Conservation (phyloP, 2,797 vertebrate genomes). For the Aldrovandia affinis region DNA sequence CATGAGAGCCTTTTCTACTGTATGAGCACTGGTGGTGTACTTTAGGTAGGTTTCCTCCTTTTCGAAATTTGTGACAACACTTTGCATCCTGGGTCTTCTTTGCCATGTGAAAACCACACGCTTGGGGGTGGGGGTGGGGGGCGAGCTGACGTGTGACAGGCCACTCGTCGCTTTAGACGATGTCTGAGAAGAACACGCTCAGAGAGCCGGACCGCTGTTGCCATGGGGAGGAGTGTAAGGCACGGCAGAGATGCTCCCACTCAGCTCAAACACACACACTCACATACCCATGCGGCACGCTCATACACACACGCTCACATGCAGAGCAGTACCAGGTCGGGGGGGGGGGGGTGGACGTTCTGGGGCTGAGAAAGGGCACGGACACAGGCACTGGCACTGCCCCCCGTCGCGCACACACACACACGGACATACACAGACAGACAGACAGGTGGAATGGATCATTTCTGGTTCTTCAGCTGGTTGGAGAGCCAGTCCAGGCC, state of each 20-base stretch:
- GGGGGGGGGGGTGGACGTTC: constrained; percentile 39
- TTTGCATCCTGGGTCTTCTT: constrained; percentile 56
- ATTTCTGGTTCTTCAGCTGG: constrained; percentile 74
- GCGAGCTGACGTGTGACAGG: background rate
- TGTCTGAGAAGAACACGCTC: too few relatives aligned
- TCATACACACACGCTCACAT: constrained; percentile 52
- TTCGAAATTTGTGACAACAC: constrained; percentile 34
- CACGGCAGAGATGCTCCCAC: constrained; percentile 76
- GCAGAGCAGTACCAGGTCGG: constrained; percentile 59
- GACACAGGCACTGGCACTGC: constrained; percentile 59
- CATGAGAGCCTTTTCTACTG: constrained; percentile 36
- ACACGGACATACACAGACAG: constrained; percentile 39
- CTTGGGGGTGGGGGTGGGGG: background rate
- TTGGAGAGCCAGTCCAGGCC: constrained; percentile 79
- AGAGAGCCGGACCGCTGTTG: constrained; percentile 39
- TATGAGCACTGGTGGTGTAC: constrained; percentile 43
- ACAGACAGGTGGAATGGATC: constrained; percentile 55
- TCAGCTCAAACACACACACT: constrained; percentile 50
- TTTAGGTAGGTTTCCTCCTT: constrained; percentile 42
- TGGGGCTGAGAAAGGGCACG: constrained; percentile 41
- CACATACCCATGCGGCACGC: constrained; percentile 38
- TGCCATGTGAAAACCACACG: constrained; percentile 53
- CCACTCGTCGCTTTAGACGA: background rate
- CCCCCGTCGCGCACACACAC: constrained; percentile 52
- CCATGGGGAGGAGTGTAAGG: constrained; percentile 62